Conservation (phyloP, 1,140 invertebrate genomes). For the Drosophila quadrilineata region DNA sequence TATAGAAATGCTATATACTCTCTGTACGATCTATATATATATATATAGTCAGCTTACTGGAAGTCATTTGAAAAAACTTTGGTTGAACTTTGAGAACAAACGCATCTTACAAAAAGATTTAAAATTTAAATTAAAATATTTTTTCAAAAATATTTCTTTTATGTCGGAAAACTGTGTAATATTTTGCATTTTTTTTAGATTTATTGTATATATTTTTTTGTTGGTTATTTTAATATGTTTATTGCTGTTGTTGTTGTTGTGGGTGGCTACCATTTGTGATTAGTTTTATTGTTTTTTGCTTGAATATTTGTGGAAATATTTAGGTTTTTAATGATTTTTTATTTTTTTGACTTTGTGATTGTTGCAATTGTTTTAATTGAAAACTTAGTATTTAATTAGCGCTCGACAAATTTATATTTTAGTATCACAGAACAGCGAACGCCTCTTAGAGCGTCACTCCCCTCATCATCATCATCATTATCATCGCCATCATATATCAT, state of each 20-base stretch:
- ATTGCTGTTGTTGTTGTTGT: background rate
- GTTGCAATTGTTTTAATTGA: constrained; percentile 14
- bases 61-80: constrained; percentile 66
- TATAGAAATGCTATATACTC: constrained; percentile 16
- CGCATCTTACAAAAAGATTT: constrained; percentile 1
- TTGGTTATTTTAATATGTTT: background rate
- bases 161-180: background rate
- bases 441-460: constrained; percentile 42
- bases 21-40: constrained; percentile 39
- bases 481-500: background rate
- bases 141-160: too few species aligned
- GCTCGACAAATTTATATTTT: constrained; percentile 79
- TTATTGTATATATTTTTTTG: background rate
- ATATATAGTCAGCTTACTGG: constrained; percentile 48
- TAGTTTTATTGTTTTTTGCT: too few species aligned
- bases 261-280: constrained; percentile 3
- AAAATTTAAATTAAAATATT: background rate
- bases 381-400: constrained; percentile 75
- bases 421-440: constrained; percentile 80
- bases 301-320: constrained; percentile 16
- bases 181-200: too few species aligned
- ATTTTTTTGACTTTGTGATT: constrained; percentile 33
- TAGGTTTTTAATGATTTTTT: constrained; percentile 22
- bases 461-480: constrained; percentile 31
- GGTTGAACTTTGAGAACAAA: constrained; percentile 72